A percentile compares a stretch with the other conserved stretches of the same genome.
These are phyloP conservation scores for Taxidea taxus DNA, from an alignment of 2,113 vertebrate species.

Conservation along the genomic window DNA sequence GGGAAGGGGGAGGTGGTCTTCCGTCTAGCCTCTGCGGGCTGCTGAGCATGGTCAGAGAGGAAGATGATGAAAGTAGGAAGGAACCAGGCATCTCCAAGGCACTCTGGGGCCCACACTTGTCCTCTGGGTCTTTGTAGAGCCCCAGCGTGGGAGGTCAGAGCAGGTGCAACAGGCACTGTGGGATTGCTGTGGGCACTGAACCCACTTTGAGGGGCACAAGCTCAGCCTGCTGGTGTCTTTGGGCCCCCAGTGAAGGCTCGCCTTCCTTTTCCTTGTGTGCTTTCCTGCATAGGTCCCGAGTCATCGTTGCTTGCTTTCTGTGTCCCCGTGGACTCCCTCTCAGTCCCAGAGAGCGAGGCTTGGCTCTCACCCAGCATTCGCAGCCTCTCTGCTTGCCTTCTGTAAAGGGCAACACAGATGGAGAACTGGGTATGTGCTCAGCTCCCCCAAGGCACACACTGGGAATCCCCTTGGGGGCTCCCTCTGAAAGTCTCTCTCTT, in stretches of 20 bases:
- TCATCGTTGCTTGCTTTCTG: not conserved
- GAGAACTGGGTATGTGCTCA: not conserved
- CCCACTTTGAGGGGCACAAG: not conserved
- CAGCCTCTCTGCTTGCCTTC: not conserved
- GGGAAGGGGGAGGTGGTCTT: not conserved
- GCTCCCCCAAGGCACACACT: not conserved
- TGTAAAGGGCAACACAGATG: not conserved
- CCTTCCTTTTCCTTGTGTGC: not conserved
- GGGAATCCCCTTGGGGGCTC: not conserved
- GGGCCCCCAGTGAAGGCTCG: not conserved
- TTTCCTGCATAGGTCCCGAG: not conserved
- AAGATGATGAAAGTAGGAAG: not conserved
- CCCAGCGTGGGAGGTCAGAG: not conserved
- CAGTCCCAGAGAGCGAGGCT: not conserved
- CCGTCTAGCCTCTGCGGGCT: not conserved
- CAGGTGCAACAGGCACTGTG: fast-evolving
- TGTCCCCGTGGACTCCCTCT: not conserved
- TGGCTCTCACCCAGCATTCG: fast-evolving
- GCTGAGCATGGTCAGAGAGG: not conserved
- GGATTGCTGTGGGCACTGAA: not conserved
- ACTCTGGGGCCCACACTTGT: fast-evolving
- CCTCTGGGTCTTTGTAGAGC: not conserved
- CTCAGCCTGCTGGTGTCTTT: not conserved
- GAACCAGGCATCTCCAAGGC: not conserved
- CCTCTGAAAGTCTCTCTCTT: constrained; percentile 61